Base-by-base conservation (phyloP, 2,888 invertebrate genomes). In the Petrophora chlorosata region DNA sequence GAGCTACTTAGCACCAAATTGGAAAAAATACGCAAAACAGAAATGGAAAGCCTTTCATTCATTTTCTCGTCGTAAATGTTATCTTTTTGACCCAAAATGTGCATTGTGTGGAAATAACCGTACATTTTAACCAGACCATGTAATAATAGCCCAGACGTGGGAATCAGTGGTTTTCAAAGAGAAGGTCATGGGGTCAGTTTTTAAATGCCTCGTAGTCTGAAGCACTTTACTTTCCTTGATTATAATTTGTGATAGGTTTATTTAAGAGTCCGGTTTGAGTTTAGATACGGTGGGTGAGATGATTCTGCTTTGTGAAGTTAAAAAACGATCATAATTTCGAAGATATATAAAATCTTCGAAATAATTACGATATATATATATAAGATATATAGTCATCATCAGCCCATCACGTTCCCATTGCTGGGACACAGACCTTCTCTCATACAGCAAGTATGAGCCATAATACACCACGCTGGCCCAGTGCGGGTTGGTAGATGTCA, bases 41-140 rank as follows among this genome's bases (percentile, higher is more conserved):
- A 35, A 58, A 47, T 39, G 40, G 44, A 54, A 48, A 42, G 46
- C 44, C 23, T 51, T 48, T 40, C 48, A 36, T 50, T 57, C 28
- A 49, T 50, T 39, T 48, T 33, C 32, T 23, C 39, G 22, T 15
- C 13, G 28, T 22, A 33, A 47, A 43, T 43, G 40, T 59, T 68
- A 67, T 67, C 61, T 67, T 33, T 28, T 17, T 43, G 61, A 60
- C 65, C 64, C 45, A 63, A 69, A 74, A 76, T 46, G 59, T 63
- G 49, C 59, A 64, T 48, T 69, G 67, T 70, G 63, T 65, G 65
- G 61, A 73, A 35, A 67, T 73, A 73, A 75, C 59, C 23, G 74
- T 73, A 68, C 72, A 63, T 52, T 56, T 53, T 38, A 50, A 30
- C n/a, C n/a, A n/a, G n/a, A n/a, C n/a, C n/a, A n/a, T n/a, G n/a